Evolutionary conservation across 2,113 vertebrate genomes (phyloP), one percentile per base, ranked within the genome.

Genomic region (Xiphophorus maculatus): DNA sequence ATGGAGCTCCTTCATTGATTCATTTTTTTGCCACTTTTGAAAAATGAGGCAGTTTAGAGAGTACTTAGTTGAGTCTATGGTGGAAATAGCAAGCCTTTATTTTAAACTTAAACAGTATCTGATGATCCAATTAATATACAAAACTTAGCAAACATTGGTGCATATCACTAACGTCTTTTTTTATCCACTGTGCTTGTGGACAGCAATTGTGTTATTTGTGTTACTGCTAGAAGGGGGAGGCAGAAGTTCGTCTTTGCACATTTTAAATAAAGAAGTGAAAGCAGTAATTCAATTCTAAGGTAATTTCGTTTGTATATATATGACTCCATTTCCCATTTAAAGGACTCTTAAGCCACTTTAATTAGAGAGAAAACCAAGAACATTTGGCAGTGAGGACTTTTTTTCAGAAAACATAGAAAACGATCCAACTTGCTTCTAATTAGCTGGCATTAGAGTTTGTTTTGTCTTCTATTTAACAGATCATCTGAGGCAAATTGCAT

Each of bases 391-490:
- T 25, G 22, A 66, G 12, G 13, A n/a, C 64, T 35, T 65, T 22
- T 22, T 65, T 15, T 17, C 17, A 32, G 75, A 42, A 37, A 58
- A 68, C 4, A 58, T 35, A 25, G 29, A n/a, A 27, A 54, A 51
- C 58, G n/a, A 72, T 73, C 48, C 25, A 63, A 27, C 9, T 51
- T n/a, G 28, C 11, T 54, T 48, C 67, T 0, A 6, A 51, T 69
- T 48, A 51, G 35, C 10, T 22, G 17, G 19, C 22, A 66, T 66
- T 54, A 69, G 10, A 4, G 28, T 30, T 30, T 68, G 4, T 69
- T 69, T 69, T 44, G 28, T 54, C 42, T 25, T 51, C 27, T 69
- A 44, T 69, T 28, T 69, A 51, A 69, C 7, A 51, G 9, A 42
- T 17, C 27, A 29, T 68, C 42, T 48, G 29, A 19, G 27, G n/a